A percentile compares a stretch with the other conserved stretches of the same genome.
These are phyloP conservation scores for Melanchra persicariae DNA, from an alignment of 2,888 invertebrate genomes.

Conservation along the genomic window DNA sequence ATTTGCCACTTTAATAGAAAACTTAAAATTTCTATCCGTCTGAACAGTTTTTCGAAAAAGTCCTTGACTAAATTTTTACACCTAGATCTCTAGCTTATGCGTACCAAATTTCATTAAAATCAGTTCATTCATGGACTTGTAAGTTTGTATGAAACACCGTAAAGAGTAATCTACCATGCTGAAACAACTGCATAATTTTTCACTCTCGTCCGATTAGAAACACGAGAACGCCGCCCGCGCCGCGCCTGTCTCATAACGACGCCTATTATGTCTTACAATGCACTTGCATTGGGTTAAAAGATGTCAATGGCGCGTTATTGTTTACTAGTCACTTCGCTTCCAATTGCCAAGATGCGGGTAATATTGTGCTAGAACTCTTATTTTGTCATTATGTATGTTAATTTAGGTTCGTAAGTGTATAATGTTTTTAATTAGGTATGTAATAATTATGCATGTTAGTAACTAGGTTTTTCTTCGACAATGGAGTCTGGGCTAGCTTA, in stretches of 20 bases:
- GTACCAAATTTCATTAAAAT: too few relatives aligned
- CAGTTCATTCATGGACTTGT: too few relatives aligned
- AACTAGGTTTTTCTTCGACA: not conserved
- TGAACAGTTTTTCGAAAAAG: too few relatives aligned
- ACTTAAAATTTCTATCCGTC: too few relatives aligned
- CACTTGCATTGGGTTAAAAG: slow-evolving; percentile 22
- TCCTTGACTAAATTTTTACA: too few relatives aligned
- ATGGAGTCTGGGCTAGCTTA: not conserved
- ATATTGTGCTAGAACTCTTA: not conserved
- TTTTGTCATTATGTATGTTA: slow-evolving; percentile 9
- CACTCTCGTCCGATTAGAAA: slow-evolving; percentile 17
- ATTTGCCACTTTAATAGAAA: too few relatives aligned
- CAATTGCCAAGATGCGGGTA: slow-evolving; percentile 28
- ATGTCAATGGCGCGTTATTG: slow-evolving; percentile 32
- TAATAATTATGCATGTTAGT: not conserved
- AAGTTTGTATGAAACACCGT: too few relatives aligned
- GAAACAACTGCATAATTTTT: slow-evolving; percentile 16
- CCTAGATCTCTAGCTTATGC: too few relatives aligned
- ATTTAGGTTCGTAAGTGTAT: not conserved
- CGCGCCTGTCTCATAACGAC: not conserved
- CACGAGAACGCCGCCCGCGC: too few relatives aligned
- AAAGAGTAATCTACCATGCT: too few relatives aligned
- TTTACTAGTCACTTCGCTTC: slow-evolving; percentile 1
- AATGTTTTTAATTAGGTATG: too few relatives aligned
- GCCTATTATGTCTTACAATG: not conserved